Evolutionary conservation across 1,140 invertebrate species (phyloP), one percentile per base, ranked within the genome.

Genomic region (Trigoniulus corallinus): DNA sequence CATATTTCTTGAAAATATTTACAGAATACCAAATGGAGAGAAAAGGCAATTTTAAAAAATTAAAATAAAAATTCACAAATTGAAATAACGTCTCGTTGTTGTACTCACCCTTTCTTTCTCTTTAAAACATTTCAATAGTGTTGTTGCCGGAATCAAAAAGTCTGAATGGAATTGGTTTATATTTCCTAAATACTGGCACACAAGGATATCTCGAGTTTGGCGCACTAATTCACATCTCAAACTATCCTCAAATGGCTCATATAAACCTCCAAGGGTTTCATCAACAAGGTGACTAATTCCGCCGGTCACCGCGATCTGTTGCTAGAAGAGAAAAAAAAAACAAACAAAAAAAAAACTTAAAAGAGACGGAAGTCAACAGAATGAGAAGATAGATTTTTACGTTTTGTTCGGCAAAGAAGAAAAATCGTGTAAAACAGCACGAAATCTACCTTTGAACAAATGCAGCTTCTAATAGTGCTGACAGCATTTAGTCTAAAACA

Each of bases 91-190:
- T n/a, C n/a, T n/a, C n/a, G n/a, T n/a, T n/a, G n/a, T 20, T 43
- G 41, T 24, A 27, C 45, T 47, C 26, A 47, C 45, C 45, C 45
- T 47, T 27, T 47, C 45, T 47, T 27, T 15, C 10, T 10, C 22
- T 47, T 47, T 47, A 7, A 47, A 47, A 10, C 4, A 23, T 4
- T 12, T 22, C 22, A 47, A 24, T 20, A 47, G 15, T 4, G 10
- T n/a, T n/a, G 10, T 20, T 21, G 45, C 45, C 12, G 21, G 21
- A 4, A 4, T 10, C 3, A 47, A 24, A 27, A 47, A 47, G 4
- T 47, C 45, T 20, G 21, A 3, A 23, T 47, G 45, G 20, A 47
- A 47, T 27, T 27, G 10, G 12, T 21, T 4, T 15, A 47, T 7
- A 22, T 24, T 27, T 3, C 45, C 45, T 7, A n/a, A 22, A 27